Evolutionary conservation across 2,888 invertebrate species (phyloP), one percentile per base, ranked within the genome.

Genomic region (Thecocarcelia acutangulata): DNA sequence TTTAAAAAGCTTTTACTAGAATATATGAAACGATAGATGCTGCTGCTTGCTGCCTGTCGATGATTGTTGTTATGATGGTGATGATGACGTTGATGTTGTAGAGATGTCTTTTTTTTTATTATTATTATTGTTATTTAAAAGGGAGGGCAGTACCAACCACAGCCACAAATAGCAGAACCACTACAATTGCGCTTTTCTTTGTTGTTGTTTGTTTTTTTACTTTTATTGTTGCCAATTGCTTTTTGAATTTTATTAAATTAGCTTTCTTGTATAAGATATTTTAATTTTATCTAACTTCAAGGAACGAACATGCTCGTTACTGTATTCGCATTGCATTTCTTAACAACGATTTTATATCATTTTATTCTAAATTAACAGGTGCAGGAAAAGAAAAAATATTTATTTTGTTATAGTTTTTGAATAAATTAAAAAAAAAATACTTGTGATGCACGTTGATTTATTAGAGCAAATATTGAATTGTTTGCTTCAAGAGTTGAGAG

Each of bases 161-260:
- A 56, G 24, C 11, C 37, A 28, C 48, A 66, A 52, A 37, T 74
- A 63, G 24, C 21, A 33, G 59, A 75, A 72, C 54, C 72, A 50
- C 24, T 46, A 56, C 11, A 63, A 54, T 33, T 80, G 28, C 58
- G 46, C 8, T 44, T 58, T 9, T 21, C 4, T 52, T n/a, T 24
- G n/a, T n/a, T n/a, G n/a, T n/a, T n/a, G n/a, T n/a, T 52, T 28
- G 24, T 48, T 5, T 17, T 48, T 42, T n/a, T 37, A 6, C 12
- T 37, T 28, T 54, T 46, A 68, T 66, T 68, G 59, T 44, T 75
- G 50, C n/a, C 59, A 59, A 68, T 68, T 59, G 68, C n/a, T 33
- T 58, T 33, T 52, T 59, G 0, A 44, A 44, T 68, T 68, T 76
- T 76, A 76, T 69, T 76, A 52, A 76, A 76, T 69, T 75, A 68